Conservation (phyloP, 1,140 invertebrate species). For the Ladona fulva region DNA sequence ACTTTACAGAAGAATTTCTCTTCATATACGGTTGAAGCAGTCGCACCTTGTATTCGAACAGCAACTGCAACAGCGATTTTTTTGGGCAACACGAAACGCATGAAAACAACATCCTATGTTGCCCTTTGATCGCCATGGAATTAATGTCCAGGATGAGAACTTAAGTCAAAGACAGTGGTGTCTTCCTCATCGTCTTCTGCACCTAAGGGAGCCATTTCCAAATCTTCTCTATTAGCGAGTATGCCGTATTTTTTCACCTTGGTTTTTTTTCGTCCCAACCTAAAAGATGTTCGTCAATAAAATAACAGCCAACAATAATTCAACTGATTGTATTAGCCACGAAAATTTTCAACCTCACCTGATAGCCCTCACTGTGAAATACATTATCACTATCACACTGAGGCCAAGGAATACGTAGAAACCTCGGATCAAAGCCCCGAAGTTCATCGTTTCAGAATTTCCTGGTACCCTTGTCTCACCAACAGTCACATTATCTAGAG, state of each 20-base stretch:
- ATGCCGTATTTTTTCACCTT: conserved; percentile 47
- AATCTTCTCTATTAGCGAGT: conserved; percentile 42
- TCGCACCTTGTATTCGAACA: no score
- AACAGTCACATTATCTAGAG: not conserved
- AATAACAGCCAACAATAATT: conserved; percentile 12
- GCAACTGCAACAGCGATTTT: no score
- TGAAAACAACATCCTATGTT: no score
- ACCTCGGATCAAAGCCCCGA: conserved; percentile 38
- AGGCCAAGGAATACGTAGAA: conserved; percentile 42
- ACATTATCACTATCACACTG: conserved; percentile 38
- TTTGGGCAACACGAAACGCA: no score
- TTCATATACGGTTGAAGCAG: no score
- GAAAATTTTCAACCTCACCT: conserved; percentile 31
- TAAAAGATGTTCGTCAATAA: conserved; percentile 21
- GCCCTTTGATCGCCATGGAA: no score
- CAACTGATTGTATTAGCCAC: not conserved
- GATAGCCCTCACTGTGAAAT: conserved; percentile 40
- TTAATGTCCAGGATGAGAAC: not conserved
- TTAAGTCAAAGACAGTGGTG: not conserved
- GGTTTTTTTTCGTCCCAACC: conserved; percentile 32
- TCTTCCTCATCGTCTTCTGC: conserved; percentile 45
- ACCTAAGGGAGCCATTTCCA: conserved; percentile 48
- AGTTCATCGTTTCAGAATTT: conserved; percentile 30
- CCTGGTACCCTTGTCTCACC: not conserved
- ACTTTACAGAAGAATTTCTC: no score